phyloP scores from a whole-genome alignment of 2,113 vertebrate species.

The Tor tambroides region DNA sequence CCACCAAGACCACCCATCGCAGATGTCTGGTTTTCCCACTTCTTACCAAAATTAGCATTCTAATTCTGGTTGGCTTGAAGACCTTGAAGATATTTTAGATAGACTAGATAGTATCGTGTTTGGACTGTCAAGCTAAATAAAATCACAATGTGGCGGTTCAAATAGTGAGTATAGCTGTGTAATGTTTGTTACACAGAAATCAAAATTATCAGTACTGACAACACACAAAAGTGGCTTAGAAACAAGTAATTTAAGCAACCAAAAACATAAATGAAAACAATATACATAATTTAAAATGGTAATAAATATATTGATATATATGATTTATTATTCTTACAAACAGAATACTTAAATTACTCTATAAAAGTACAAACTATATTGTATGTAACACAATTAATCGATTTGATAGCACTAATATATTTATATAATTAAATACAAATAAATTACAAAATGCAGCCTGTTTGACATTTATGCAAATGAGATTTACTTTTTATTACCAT shows the following conservation, averaged over 20 bases:
- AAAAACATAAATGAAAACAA: background rate
- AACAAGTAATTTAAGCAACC: background rate
- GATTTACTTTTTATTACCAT: background rate
- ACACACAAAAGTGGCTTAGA: too few species aligned
- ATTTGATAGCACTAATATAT: too few species aligned
- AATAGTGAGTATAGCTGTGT: background rate
- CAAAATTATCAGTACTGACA: background rate
- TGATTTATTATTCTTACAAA: background rate
- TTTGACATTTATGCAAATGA: background rate
- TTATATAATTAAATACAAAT: background rate
- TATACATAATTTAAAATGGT: background rate
- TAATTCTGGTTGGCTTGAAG: slow-evolving; percentile 19
- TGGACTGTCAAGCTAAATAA: background rate
- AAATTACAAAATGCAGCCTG: background rate
- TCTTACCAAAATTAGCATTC: slow-evolving; percentile 39
- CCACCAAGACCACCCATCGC: slow-evolving; percentile 26
- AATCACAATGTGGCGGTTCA: background rate
- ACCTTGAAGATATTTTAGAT: background rate
- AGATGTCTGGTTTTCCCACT: slow-evolving; percentile 36
- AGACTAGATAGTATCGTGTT: background rate
- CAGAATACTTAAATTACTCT: background rate
- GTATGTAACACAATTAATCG: background rate
- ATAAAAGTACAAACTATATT: background rate
- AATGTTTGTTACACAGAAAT: background rate
- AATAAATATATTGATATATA: too few species aligned